Conservation (phyloP, 1,140 invertebrate species). For the Neodiprion fabricii region DNA sequence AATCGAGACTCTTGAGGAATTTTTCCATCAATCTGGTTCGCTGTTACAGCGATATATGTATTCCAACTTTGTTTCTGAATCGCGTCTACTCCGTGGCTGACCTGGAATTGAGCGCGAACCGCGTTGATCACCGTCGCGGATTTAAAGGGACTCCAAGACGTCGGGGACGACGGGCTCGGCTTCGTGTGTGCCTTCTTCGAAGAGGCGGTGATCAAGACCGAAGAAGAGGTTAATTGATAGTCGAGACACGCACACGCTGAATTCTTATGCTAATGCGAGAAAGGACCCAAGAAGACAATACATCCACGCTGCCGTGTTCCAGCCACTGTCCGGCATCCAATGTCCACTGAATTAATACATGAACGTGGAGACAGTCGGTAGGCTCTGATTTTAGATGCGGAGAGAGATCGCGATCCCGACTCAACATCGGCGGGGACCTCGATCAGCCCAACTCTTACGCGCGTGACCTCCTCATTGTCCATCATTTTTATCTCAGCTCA, state of each 20-base stretch:
- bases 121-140: neutral
- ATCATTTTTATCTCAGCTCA: neutral
- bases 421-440: constrained; percentile 31
- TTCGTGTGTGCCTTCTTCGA: constrained; percentile 2
- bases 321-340: constrained; percentile 37
- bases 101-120: neutral
- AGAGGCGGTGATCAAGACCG: neutral
- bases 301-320: constrained; percentile 23
- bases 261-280: constrained; percentile 57
- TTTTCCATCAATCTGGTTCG: neutral
- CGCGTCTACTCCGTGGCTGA: neutral
- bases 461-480: neutral
- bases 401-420: constrained; percentile 50
- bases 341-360: constrained; percentile 52
- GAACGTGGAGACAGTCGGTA: constrained; percentile 43
- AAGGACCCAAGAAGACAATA: constrained; percentile 60
- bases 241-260: constrained; percentile 53
- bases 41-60: neutral
- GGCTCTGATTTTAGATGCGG: constrained; percentile 53
- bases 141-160: neutral
- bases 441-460: neutral
- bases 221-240: constrained; percentile 39
- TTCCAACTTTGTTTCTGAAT: neutral
- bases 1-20: neutral
- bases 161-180: neutral